Evolutionary conservation across 2,888 invertebrate species (phyloP).

Genomic region (Pinctada fucata): DNA sequence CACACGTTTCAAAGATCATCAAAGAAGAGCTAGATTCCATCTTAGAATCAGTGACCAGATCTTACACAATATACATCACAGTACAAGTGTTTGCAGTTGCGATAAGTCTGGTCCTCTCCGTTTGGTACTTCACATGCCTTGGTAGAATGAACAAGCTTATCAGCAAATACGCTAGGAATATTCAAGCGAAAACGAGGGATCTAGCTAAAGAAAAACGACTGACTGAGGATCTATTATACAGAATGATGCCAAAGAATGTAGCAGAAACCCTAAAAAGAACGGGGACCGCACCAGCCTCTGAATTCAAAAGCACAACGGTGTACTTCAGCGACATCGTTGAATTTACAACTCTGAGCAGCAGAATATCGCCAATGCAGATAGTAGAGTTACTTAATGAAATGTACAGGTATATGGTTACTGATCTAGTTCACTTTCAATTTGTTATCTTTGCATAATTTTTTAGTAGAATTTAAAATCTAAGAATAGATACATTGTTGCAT

Average conservation of each 20-base stretch:
- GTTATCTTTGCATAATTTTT: no score
- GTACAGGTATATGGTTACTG: slow-evolving; percentile 24
- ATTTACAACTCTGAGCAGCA: slow-evolving; percentile 20
- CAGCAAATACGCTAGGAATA: slow-evolving; percentile 19
- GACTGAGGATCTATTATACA: slow-evolving; percentile 31
- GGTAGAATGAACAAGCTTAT: slow-evolving; percentile 17
- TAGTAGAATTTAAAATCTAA: no score
- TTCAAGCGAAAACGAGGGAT: slow-evolving; percentile 26
- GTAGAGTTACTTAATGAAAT: slow-evolving; percentile 30
- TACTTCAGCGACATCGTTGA: slow-evolving; percentile 40
- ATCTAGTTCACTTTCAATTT: no score
- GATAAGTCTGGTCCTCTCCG: slow-evolving; percentile 3
- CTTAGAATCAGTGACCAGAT: not conserved
- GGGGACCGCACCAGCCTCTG: slow-evolving; percentile 14
- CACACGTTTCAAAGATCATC: not conserved
- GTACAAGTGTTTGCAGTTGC: slow-evolving; percentile 10
- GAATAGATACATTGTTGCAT: no score
- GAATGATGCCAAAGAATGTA: slow-evolving; percentile 34
- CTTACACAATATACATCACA: slow-evolving; percentile 12
- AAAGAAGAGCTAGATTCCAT: not conserved
- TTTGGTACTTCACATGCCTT: slow-evolving; percentile 29
- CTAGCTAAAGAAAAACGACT: slow-evolving; percentile 24
- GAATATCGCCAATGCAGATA: slow-evolving; percentile 29
- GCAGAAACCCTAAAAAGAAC: slow-evolving; percentile 21
- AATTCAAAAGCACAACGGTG: slow-evolving; percentile 22